A percentile compares a stretch with the other conserved stretches of the same genome.
Conservation (phyloP, 2,888 invertebrate species). For the Xylota sylvarum region DNA sequence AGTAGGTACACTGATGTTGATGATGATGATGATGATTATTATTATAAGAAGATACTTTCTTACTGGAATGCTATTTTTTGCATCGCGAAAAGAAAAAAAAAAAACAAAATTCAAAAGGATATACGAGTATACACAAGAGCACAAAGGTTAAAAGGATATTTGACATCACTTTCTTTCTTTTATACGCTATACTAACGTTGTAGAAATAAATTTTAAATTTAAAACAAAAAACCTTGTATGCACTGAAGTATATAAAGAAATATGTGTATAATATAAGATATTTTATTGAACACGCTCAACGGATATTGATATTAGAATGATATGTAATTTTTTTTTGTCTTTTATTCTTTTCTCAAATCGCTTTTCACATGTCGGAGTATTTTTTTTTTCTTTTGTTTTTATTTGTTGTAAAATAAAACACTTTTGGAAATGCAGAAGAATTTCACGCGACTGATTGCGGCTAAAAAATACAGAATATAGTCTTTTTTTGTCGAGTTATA, state of each 20-base stretch:
- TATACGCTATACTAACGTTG: conserved; percentile 50
- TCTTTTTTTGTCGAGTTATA: conserved; percentile 72
- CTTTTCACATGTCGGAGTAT: conserved; percentile 60
- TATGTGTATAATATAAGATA: conserved; percentile 55
- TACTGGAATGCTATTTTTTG: conserved; percentile 53
- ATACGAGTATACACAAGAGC: conserved; percentile 45
- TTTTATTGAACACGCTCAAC: conserved; percentile 71
- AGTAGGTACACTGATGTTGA: conserved; percentile 34
- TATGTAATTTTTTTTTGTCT: conserved; percentile 60
- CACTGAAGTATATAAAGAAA: conserved; percentile 59
- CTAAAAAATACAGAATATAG: conserved; percentile 74
- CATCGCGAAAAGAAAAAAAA: conserved; percentile 55
- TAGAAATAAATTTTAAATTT: conserved; percentile 24
- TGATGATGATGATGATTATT: conserved; percentile 37
- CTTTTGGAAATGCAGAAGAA: conserved; percentile 72
- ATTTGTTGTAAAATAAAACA: conserved; percentile 61
- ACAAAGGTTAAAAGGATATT: conserved; percentile 58
- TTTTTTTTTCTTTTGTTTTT: conserved; percentile 31
- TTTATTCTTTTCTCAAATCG: conserved; percentile 27
- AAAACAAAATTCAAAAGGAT: conserved; percentile 41
- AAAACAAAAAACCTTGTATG: conserved; percentile 36
- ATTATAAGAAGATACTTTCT: conserved; percentile 42
- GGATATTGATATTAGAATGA: conserved; percentile 72
- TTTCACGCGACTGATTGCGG: conserved; percentile 76
- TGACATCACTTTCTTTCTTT: conserved; percentile 38